Percentiles rank a stretch among this genome's conserved stretches.
These are phyloP conservation scores for Agonopterix subpropinquella DNA, from an alignment of 2,888 invertebrate genomes.

Conservation along the genomic window DNA sequence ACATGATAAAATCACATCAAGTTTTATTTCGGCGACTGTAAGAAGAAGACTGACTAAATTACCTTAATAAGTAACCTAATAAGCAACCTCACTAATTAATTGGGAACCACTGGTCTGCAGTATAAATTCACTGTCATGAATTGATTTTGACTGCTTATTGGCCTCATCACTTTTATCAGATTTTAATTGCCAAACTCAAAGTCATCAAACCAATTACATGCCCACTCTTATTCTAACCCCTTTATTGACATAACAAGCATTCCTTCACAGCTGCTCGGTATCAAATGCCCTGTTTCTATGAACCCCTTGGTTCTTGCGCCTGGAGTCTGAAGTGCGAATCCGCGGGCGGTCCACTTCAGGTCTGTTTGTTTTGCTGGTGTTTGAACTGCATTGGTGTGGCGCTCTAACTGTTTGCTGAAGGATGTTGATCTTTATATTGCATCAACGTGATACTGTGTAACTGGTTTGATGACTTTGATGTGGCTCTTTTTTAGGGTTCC, in stretches of 20 bases:
- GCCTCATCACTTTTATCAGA: too few species aligned
- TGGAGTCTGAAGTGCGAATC: constrained; percentile 43
- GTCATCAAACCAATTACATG: background rate
- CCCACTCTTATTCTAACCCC: background rate
- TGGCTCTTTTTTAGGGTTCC: too few species aligned
- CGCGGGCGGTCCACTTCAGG: constrained; percentile 47
- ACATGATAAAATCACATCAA: too few species aligned
- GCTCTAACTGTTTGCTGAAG: background rate
- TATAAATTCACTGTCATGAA: too few species aligned
- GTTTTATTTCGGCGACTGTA: too few species aligned
- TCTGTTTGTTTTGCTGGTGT: constrained; percentile 56
- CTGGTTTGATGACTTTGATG: background rate
- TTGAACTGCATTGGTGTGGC: constrained; percentile 23
- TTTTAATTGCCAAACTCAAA: too few species aligned
- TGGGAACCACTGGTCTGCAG: too few species aligned
- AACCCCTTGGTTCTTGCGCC: constrained; percentile 19
- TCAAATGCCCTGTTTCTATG: constrained; percentile 31
- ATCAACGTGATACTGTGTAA: background rate
- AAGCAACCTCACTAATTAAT: too few species aligned
- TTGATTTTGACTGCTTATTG: too few species aligned
- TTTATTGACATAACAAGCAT: constrained; percentile 19
- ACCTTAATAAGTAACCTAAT: too few species aligned
- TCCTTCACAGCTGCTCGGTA: constrained; percentile 24
- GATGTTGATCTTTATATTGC: background rate
- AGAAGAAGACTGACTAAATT: too few species aligned